These are phyloP conservation scores for Stenopsyche tienmushanensis DNA, from an alignment of 1,140 invertebrate species.

Conservation along the genomic window DNA sequence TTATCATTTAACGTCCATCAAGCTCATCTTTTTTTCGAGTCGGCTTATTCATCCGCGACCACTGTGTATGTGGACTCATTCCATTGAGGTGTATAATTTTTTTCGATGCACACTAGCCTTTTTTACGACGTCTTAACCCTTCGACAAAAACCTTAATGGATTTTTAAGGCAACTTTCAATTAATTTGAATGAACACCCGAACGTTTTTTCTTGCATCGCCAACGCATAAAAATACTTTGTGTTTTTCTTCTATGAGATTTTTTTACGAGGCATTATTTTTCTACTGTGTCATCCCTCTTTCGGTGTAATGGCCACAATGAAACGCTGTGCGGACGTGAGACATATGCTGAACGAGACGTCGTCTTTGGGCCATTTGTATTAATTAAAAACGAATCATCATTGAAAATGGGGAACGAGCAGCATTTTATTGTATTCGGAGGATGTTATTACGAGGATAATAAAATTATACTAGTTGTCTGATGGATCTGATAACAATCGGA, in stretches of 20 bases:
- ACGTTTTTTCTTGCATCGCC: slow-evolving; percentile 21
- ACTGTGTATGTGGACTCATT: background rate
- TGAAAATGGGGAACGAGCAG: no score
- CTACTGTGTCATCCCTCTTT: slow-evolving; percentile 34
- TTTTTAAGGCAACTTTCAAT: slow-evolving; percentile 41
- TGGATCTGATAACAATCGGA: no score
- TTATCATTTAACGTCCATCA: slow-evolving; percentile 32
- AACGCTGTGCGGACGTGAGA: slow-evolving; percentile 36
- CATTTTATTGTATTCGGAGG: no score
- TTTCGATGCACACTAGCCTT: background rate
- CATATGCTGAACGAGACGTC: slow-evolving; percentile 34
- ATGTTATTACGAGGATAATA: no score
- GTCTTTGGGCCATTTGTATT: slow-evolving; percentile 35
- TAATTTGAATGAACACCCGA: slow-evolving; percentile 37
- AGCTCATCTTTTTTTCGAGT: slow-evolving; percentile 25
- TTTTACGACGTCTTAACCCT: slow-evolving; percentile 37
- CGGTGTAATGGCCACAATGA: slow-evolving; percentile 8
- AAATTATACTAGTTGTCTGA: no score
- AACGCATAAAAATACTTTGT: slow-evolving; percentile 14
- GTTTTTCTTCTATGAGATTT: slow-evolving; percentile 12
- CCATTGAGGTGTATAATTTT: background rate
- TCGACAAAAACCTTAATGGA: slow-evolving; percentile 38
- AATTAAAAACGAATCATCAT: slow-evolving; percentile 41
- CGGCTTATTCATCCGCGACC: slow-evolving; percentile 27
- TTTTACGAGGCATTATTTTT: slow-evolving; percentile 31